phyloP scores from a whole-genome alignment of 2,888 invertebrate genomes.

The Dione juno region DNA sequence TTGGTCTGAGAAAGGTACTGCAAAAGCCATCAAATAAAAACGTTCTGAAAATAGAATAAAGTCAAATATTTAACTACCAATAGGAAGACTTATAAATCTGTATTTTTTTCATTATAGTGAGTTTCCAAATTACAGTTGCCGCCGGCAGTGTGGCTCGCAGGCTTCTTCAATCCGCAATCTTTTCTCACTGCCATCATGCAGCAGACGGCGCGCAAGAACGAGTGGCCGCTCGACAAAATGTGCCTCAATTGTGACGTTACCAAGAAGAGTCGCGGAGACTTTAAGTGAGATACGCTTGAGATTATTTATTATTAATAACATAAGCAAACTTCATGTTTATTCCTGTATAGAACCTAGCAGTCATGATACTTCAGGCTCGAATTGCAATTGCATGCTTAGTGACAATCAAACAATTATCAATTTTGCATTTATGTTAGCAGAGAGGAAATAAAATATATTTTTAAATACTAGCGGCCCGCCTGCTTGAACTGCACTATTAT shows the following conservation, averaged over 20 bases:
- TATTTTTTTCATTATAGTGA: not conserved
- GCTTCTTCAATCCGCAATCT: conserved; percentile 98
- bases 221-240: conserved; percentile 98
- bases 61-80: too few relatives aligned
- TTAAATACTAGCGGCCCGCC: not conserved
- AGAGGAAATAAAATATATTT: not conserved
- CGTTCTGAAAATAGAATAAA: too few relatives aligned
- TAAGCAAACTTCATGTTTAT: too few relatives aligned
- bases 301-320: too few relatives aligned
- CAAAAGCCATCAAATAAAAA: too few relatives aligned
- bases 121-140: conserved; percentile 84
- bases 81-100: not conserved
- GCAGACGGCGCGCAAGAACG: conserved; percentile 96
- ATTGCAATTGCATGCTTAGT: too few relatives aligned
- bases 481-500: not conserved
- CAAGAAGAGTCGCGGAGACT: conserved; percentile 93
- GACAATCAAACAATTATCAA: too few relatives aligned
- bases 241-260: conserved; percentile 97
- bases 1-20: too few relatives aligned
- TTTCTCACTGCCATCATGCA: conserved; percentile 99
- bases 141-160: conserved; percentile 95
- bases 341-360: too few relatives aligned
- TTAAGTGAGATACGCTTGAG: conserved; percentile 80
- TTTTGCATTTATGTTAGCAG: not conserved
- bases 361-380: too few relatives aligned